Conservation (phyloP, 2,888 invertebrate species). For the Stegophylla sp. region DNA sequence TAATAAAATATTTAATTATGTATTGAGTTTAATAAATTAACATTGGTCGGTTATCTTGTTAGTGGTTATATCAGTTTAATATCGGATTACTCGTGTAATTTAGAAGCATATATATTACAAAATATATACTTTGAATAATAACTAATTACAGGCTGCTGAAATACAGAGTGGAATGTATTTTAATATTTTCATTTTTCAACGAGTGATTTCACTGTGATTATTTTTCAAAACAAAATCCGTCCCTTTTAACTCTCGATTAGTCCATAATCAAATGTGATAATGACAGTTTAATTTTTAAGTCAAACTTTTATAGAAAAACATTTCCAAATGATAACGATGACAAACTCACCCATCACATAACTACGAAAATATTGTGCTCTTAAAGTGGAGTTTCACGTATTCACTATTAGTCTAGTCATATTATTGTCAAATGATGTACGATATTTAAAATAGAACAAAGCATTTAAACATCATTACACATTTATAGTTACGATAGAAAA, state of each 20-base stretch:
- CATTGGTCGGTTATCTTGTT: slow-evolving; percentile 5
- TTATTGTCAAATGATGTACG: neutral
- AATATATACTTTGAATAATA: neutral
- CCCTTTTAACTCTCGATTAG: neutral
- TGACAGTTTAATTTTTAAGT: no score
- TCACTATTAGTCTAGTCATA: neutral
- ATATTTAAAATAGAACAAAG: no score
- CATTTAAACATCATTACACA: no score
- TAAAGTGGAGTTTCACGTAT: neutral
- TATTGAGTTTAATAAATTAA: neutral
- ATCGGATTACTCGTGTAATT: slow-evolving; percentile 10
- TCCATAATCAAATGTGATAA: neutral
- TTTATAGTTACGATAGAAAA: neutral
- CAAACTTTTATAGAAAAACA: neutral
- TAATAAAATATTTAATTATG: neutral
- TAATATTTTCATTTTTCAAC: neutral
- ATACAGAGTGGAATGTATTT: neutral
- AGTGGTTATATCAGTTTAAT: slow-evolving; percentile 18
- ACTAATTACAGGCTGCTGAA: neutral
- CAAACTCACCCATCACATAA: no score
- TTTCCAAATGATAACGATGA: neutral
- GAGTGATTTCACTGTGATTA: neutral
- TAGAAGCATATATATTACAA: neutral
- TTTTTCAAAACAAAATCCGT: slow-evolving; percentile 3
- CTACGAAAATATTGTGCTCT: neutral